Evolutionary conservation across 2,113 vertebrate genomes (phyloP).

Genomic region (Anguilla rostrata): DNA sequence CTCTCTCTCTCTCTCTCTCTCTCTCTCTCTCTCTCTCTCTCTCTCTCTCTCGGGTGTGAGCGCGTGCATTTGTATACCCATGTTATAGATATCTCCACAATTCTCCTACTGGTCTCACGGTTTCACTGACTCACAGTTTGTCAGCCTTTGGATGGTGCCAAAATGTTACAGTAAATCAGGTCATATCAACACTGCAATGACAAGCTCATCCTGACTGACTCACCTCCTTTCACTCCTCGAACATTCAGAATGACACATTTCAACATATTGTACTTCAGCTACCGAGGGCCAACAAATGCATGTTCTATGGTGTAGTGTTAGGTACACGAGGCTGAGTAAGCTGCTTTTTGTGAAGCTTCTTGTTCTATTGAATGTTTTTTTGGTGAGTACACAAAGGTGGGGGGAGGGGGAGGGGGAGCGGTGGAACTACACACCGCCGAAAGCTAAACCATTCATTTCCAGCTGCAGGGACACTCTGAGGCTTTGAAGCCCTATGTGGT

Average conservation of each 20-base stretch:
- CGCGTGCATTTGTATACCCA: neutral
- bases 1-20: too few species aligned
- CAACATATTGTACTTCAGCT: neutral
- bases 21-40: too few species aligned
- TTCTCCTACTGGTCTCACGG: neutral
- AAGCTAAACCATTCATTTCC: neutral
- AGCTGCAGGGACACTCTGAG: neutral
- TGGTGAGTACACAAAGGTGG: neutral
- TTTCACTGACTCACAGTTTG: conserved; percentile 22
- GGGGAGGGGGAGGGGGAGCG: too few species aligned
- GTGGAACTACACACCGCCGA: neutral
- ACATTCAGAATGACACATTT: conserved; percentile 1
- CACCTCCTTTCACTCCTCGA: neutral
- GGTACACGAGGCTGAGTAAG: neutral
- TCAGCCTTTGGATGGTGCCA: conserved; percentile 20
- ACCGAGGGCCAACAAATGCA: neutral
- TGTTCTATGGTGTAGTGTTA: neutral
- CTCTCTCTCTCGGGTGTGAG: too few species aligned
- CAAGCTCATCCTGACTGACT: conserved; percentile 10
- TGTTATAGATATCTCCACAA: neutral
- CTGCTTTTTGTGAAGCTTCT: neutral
- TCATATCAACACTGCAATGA: neutral
- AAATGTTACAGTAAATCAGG: conserved; percentile 12
- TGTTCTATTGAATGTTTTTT: neutral
- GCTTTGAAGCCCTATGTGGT: neutral